Base-by-base conservation (phyloP, 2,113 vertebrate species). In the Spizaetus ornatus region DNA sequence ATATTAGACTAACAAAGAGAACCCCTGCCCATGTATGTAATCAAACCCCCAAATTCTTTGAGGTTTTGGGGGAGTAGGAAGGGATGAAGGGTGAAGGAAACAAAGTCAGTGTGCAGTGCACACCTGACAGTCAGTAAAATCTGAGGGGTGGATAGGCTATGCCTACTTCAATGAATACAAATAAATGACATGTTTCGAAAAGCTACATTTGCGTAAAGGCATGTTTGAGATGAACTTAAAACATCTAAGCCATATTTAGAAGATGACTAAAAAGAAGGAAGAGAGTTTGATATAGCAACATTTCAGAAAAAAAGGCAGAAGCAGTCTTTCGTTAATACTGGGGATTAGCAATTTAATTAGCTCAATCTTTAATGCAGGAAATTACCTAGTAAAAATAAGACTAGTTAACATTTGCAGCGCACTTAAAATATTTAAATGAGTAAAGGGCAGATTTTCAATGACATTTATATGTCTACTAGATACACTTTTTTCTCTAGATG, bases 341-440 rank as follows among this genome's bases (percentile, higher is more conserved):
- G 16, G 32, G 32, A 91, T 95, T 87, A 93, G 48, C 43, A 69
- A 76, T n/a, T 93, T 89, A 87, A 94, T 85, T 89, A 89, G 65
- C 53, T 96, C 70, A 76, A 8, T 72, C 70, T 76, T 93, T 82
- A 91, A 65, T 85, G 34, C 52, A 82, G 86, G 72, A 91, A 95
- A 92, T 80, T 88, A 70, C 27, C 63, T 53, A 42, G 59, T 29
- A 40, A 94, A 80, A 94, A 82, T 38, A 22, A 78, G 43, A 63
- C 73, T 59, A 82, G 70, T 84, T 87, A 84, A 31, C 10, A 43
- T 84, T 79, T 93, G 6, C 38, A 63, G 43, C 15, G 22, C 32
- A 87, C 43, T 82, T 84, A 67, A 61, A 71, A 91, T 89, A 79
- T 71, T 89, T 72, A 89, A 50, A 79, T 55, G 6, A 91, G 13